Evolutionary conservation across 2,797 vertebrate species (phyloP).

Genomic region (Falco columbarius): DNA sequence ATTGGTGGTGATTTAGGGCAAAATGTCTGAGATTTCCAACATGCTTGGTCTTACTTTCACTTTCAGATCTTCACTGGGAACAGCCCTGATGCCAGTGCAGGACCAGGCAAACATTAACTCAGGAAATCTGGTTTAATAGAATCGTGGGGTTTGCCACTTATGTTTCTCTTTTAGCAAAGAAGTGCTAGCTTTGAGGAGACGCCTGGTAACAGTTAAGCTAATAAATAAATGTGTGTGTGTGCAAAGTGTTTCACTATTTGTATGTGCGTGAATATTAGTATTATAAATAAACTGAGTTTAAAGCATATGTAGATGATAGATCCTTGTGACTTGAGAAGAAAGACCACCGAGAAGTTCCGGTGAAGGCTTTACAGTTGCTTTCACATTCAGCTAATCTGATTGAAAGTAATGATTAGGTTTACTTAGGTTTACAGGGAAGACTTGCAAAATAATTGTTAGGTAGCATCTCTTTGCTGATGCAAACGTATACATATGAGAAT

Average conservation of each 20-base stretch:
- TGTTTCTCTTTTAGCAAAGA: neutral
- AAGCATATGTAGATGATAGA: neutral
- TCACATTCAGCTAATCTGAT: neutral
- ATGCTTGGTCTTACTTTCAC: neutral
- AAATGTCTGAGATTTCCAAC: neutral
- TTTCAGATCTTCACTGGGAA: neutral
- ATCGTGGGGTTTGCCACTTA: neutral
- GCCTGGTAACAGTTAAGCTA: neutral
- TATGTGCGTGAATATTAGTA: neutral
- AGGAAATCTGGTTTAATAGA: neutral
- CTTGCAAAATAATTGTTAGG: neutral
- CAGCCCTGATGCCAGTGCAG: neutral
- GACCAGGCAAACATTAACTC: neutral
- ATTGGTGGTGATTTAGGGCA: constrained; percentile 35
- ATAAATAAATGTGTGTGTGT: neutral
- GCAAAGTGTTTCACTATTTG: neutral
- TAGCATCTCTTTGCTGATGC: neutral
- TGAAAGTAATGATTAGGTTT: neutral
- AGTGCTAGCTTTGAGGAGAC: neutral
- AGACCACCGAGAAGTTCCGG: neutral
- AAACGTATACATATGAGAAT: neutral
- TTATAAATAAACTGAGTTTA: neutral
- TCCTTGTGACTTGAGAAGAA: neutral
- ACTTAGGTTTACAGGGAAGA: neutral
- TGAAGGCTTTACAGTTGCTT: neutral